A percentile compares a stretch with the other conserved stretches of the same genome.
Evolutionary conservation across 2,888 invertebrate genomes (phyloP).

Genomic region (Dryocosmus kuriphilus): DNA sequence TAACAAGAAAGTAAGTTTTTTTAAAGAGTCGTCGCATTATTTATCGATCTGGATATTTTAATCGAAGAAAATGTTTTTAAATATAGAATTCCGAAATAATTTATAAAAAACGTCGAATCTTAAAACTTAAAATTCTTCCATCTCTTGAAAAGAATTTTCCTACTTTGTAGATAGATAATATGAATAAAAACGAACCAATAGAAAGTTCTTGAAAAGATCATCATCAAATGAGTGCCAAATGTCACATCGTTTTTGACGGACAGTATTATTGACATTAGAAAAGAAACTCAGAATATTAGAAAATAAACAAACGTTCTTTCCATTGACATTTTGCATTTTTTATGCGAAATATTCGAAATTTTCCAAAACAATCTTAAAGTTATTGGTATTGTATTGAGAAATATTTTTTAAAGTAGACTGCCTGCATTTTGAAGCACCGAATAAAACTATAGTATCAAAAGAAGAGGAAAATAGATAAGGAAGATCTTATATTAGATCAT

Average conservation of each 20-base stretch:
- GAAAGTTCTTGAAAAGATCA: constrained; percentile 31
- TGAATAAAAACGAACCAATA: constrained; percentile 29
- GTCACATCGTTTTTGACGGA: constrained; percentile 4
- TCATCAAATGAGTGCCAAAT: constrained; percentile 35
- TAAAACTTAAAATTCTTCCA: not conserved
- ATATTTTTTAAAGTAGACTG: constrained; percentile 18
- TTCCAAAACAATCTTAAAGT: constrained; percentile 8
- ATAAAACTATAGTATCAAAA: not conserved
- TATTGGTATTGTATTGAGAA: constrained; percentile 8
- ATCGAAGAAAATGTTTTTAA: not conserved
- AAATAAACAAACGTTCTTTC: constrained; percentile 7
- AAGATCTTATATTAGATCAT: constrained; percentile 22
- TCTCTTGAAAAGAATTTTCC: not conserved
- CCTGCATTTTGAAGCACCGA: constrained; percentile 18
- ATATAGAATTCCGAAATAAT: not conserved
- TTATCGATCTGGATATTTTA: not conserved
- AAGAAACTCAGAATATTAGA: constrained; percentile 5
- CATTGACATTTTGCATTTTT: constrained; percentile 27
- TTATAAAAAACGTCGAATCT: constrained; percentile 15
- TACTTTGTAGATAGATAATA: constrained; percentile 24
- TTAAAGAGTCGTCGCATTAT: not conserved
- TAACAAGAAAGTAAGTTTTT: constrained; percentile 13
- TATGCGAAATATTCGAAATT: constrained; percentile 11
- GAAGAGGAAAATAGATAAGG: not conserved
- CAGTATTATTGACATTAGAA: constrained; percentile 16